Evolutionary conservation across 2,113 vertebrate species (phyloP).

Genomic region (Proteles cristata): DNA sequence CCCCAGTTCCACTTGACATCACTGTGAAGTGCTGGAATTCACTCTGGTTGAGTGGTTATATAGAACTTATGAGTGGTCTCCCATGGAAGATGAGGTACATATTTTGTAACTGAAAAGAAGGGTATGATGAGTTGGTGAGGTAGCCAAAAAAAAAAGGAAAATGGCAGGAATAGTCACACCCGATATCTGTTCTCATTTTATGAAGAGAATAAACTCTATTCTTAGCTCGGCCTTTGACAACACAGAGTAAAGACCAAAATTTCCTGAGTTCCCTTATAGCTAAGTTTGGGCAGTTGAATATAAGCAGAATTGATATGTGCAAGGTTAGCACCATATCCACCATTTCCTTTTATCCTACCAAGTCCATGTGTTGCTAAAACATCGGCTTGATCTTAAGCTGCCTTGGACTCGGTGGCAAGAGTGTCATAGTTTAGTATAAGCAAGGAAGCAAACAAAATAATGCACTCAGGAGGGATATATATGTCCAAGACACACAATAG

Average conservation of each 20-base stretch:
- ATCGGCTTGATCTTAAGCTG: not conserved
- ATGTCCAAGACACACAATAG: not conserved
- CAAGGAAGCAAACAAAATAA: not conserved
- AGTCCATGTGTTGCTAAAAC: not conserved
- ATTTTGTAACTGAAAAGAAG: not conserved
- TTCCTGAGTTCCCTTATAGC: not conserved
- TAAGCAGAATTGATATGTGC: not conserved
- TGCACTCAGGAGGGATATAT: not conserved
- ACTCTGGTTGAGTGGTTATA: not conserved
- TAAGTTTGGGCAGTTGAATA: not conserved
- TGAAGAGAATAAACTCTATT: not conserved
- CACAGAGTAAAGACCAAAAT: not conserved
- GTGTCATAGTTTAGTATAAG: not conserved
- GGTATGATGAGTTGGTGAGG: not conserved
- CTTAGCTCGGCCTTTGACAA: not conserved
- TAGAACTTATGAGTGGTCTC: not conserved
- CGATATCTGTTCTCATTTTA: not conserved
- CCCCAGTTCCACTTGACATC: not conserved
- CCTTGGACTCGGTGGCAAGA: not conserved
- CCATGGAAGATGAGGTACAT: not conserved
- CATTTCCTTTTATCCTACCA: not conserved
- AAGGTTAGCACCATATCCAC: not conserved
- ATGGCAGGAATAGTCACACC: not conserved
- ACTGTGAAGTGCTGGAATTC: not conserved
- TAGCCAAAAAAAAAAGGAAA: not conserved